phyloP scores from a whole-genome alignment of 1,140 invertebrate genomes.

The Charaxes varanes region DNA sequence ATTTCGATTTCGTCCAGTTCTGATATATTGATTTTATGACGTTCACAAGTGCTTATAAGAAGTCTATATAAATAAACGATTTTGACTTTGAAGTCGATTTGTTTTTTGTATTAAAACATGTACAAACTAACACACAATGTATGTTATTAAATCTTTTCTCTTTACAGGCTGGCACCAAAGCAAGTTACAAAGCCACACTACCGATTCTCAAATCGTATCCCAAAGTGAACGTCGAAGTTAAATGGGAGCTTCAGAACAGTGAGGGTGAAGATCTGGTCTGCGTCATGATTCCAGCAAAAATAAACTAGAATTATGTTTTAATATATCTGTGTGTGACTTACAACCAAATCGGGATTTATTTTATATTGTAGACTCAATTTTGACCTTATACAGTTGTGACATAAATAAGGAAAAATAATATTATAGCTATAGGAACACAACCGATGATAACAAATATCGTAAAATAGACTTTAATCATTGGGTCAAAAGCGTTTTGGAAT shows the following conservation, averaged over 20 bases:
- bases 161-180: conserved; percentile 65
- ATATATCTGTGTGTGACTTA: too few relatives aligned
- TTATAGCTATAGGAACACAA: too few relatives aligned
- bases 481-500: too few relatives aligned
- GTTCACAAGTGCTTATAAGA: too few relatives aligned
- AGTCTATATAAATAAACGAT: too few relatives aligned
- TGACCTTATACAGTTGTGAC: too few relatives aligned
- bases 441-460: too few relatives aligned
- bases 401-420: too few relatives aligned
- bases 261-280: conserved; percentile 78
- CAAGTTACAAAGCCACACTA: conserved; percentile 77
- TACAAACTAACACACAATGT: background rate
- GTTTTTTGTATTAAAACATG: too few relatives aligned
- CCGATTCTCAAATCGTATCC: conserved; percentile 79
- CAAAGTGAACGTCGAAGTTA: conserved; percentile 79
- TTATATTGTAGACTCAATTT: background rate
- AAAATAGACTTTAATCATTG: too few relatives aligned
- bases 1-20: too few relatives aligned
- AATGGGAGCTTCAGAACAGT: conserved; percentile 81
- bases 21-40: background rate
- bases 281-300: conserved; percentile 78
- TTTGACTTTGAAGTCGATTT: too few relatives aligned
- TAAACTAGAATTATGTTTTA: conserved; percentile 48
- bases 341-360: background rate
- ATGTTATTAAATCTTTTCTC: conserved; percentile 10